Percentiles rank a stretch among this genome's conserved stretches.
phyloP scores from a whole-genome alignment of 2,888 invertebrate genomes.

The Crepidodera aurea region DNA sequence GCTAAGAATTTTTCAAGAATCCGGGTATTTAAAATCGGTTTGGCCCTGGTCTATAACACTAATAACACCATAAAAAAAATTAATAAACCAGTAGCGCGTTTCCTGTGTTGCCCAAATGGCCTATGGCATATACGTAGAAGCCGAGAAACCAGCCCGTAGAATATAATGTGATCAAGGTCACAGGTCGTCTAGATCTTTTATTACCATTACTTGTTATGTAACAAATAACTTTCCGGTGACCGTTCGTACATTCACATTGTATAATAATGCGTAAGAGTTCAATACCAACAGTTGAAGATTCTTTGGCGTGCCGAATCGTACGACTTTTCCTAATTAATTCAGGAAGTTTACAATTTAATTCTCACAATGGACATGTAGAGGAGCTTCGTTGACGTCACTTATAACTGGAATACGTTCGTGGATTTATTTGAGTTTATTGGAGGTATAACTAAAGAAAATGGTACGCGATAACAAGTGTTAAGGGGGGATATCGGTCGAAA shows the following conservation, averaged over 20 bases:
- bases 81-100: not conserved
- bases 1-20: no score
- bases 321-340: not conserved
- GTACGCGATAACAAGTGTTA: no score
- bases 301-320: not conserved
- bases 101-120: not conserved
- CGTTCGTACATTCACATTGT: conserved; percentile 22
- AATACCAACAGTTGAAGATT: conserved; percentile 5
- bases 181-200: conserved; percentile 31
- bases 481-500: no score
- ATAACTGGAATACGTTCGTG: no score
- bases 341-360: not conserved
- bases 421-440: no score
- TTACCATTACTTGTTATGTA: conserved; percentile 28
- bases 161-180: conserved; percentile 25
- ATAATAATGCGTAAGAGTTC: conserved; percentile 8
- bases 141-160: not conserved
- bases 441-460: no score
- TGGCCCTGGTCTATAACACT: no score
- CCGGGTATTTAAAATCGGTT: no score
- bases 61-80: not conserved
- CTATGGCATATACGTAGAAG: not conserved
- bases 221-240: conserved; percentile 27
- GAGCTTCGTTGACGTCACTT: no score
- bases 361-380: not conserved